A percentile compares a stretch with the other conserved stretches of the same genome.
phyloP scores from a whole-genome alignment of 2,797 vertebrate genomes.

The Cossypha dichroa region DNA sequence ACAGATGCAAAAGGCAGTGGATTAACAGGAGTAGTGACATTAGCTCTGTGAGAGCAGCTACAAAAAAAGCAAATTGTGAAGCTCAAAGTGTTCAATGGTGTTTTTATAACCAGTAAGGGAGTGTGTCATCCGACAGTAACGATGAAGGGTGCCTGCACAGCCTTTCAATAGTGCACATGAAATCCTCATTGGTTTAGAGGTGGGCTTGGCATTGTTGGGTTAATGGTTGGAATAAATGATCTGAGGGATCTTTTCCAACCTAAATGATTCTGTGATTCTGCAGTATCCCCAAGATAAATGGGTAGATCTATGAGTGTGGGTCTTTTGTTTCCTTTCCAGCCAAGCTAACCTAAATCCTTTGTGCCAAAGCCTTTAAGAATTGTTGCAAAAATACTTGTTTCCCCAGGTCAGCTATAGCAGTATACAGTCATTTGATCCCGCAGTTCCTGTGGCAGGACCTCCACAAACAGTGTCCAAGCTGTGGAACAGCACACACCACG shows the following conservation, averaged over 20 bases:
- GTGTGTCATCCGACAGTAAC: background rate
- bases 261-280: background rate
- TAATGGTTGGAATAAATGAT: background rate
- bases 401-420: conserved; percentile 92
- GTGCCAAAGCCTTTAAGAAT: background rate
- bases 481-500: conserved; percentile 90
- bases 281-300: background rate
- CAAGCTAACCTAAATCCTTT: background rate
- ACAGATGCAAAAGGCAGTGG: background rate
- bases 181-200: background rate
- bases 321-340: background rate
- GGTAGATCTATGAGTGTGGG: background rate
- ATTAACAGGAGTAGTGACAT: background rate
- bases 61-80: background rate
- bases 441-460: conserved; percentile 89
- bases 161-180: background rate
- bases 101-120: background rate
- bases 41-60: background rate
- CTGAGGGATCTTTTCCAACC: background rate
- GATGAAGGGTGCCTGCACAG: background rate
- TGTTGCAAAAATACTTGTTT: background rate
- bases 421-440: conserved; percentile 93
- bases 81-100: background rate
- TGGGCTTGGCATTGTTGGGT: background rate
- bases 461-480: conserved; percentile 88